Evolutionary conservation across 1,140 invertebrate species (phyloP).

Genomic region (honey bee (Apis mellifera)): Amel_HAv3.1 CM009940.2:6199501-6200000

Average conservation of each 20-base stretch:
- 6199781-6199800: conserved; percentile 24
- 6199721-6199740: not conserved
- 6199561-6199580: too few species aligned
- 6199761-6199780: conserved; percentile 48
- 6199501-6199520: too few species aligned
- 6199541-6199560: too few species aligned
- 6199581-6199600: too few species aligned
- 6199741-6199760: conserved; percentile 9
- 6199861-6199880: not conserved
- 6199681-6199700: not conserved
- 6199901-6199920: not conserved
- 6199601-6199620: conserved; percentile 40
- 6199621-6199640: conserved; percentile 39
- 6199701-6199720: conserved; percentile 24
- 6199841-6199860: not conserved
- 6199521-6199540: too few species aligned
- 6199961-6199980: too few species aligned
- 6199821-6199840: conserved; percentile 13
- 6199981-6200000: too few species aligned
- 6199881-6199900: not conserved
- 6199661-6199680: conserved; percentile 30
- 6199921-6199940: too few species aligned
- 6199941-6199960: too few species aligned
- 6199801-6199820: conserved; percentile 12
- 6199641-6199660: conserved; percentile 21